These are phyloP conservation scores for Mareca strepera DNA, from an alignment of 2,797 vertebrate genomes.

Conservation along the genomic window DNA sequence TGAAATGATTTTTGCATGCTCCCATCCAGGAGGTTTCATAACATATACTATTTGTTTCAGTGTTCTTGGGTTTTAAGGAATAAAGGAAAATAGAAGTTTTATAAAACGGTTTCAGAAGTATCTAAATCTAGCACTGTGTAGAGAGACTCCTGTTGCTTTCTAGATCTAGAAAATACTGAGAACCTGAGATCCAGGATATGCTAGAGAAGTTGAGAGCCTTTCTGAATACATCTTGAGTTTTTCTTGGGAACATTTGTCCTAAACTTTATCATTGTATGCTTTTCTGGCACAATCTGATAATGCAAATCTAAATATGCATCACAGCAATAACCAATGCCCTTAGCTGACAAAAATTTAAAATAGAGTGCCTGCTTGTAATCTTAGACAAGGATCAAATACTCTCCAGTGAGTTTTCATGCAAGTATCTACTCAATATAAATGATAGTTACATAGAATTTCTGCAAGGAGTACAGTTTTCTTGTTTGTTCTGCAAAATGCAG, in stretches of 20 bases:
- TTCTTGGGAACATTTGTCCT: not conserved
- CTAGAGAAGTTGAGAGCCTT: not conserved
- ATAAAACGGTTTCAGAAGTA: not conserved
- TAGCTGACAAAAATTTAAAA: not conserved
- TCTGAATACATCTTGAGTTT: not conserved
- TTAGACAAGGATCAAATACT: not conserved
- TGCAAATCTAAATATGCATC: not conserved
- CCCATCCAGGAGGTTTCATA: not conserved
- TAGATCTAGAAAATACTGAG: not conserved
- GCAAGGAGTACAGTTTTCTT: not conserved
- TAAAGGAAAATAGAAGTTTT: not conserved
- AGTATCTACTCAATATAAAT: not conserved
- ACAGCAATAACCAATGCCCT: not conserved
- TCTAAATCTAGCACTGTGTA: not conserved
- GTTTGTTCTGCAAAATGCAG: constrained; percentile 26
- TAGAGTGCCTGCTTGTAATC: not conserved
- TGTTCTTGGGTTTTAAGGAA: not conserved
- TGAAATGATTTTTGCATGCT: not conserved
- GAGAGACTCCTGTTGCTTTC: not conserved
- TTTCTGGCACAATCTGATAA: not conserved
- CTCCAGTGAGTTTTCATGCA: not conserved
- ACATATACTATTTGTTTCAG: not conserved
- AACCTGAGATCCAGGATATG: not conserved
- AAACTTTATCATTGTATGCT: not conserved
- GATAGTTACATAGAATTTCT: not conserved